Percentiles rank a stretch among this genome's conserved stretches.
These are phyloP conservation scores for Troides helena DNA, from an alignment of 2,888 invertebrate genomes.

Conservation along the genomic window DNA sequence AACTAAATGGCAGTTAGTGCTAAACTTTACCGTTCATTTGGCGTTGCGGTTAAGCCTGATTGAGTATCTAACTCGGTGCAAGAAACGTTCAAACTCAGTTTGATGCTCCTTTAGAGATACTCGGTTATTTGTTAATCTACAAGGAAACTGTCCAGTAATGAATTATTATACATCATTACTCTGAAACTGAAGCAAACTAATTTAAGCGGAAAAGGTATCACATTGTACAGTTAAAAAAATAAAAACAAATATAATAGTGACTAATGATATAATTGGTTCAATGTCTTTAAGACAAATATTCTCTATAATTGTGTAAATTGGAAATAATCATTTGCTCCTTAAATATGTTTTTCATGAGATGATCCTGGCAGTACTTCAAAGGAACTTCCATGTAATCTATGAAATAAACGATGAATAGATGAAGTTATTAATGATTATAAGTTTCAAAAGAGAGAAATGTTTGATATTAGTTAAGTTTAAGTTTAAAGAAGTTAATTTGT, in stretches of 20 bases:
- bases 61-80: constrained; percentile 16
- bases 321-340: constrained; percentile 41
- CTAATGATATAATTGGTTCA: background rate
- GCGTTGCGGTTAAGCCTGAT: constrained; percentile 22
- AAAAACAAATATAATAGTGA: background rate
- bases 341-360: constrained; percentile 67
- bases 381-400: constrained; percentile 66
- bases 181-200: too few relatives aligned
- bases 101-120: background rate
- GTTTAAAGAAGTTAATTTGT: too few relatives aligned
- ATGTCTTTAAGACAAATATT: background rate
- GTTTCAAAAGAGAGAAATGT: background rate
- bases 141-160: background rate
- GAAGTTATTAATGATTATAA: background rate
- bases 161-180: too few relatives aligned
- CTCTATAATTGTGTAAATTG: constrained; percentile 3
- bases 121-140: background rate
- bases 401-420: constrained; percentile 34
- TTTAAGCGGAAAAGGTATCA: background rate
- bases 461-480: background rate
- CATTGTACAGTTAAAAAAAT: background rate
- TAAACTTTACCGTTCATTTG: constrained; percentile 18
- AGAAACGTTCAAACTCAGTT: constrained; percentile 1
- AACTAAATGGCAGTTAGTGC: constrained; percentile 13
- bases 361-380: constrained; percentile 55